A percentile compares a stretch with the other conserved stretches of the same genome.
These are phyloP conservation scores for Sphaerophoria rueppellii DNA, from an alignment of 2,888 invertebrate species.

Conservation along the genomic window DNA sequence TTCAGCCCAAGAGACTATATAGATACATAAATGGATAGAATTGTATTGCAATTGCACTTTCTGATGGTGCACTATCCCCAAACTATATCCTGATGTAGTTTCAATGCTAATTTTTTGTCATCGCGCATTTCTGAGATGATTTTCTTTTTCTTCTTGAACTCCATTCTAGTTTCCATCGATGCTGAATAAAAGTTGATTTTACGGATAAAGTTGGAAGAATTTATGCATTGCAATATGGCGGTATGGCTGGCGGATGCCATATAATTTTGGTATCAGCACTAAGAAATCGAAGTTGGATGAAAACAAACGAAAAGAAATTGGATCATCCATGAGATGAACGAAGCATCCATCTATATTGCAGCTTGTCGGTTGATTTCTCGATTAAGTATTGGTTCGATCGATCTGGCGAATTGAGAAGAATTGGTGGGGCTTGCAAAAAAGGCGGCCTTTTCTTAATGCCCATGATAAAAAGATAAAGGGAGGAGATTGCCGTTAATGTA, in stretches of 20 bases:
- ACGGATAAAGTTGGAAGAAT: conserved; percentile 66
- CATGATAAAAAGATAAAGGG: conserved; percentile 42
- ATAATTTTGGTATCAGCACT: not conserved
- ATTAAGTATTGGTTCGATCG: conserved; percentile 47
- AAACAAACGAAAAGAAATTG: conserved; percentile 39
- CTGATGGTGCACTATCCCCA: conserved; percentile 42
- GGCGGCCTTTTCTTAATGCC: conserved; percentile 22
- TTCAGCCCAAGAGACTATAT: conserved; percentile 5
- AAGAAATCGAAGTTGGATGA: conserved; percentile 10
- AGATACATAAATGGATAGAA: not conserved
- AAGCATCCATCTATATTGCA: conserved; percentile 60
- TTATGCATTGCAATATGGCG: conserved; percentile 34
- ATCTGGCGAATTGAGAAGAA: conserved; percentile 17
- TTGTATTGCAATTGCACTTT: conserved; percentile 65
- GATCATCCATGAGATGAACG: conserved; percentile 61
- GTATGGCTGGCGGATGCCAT: conserved; percentile 1
- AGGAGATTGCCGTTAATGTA: conserved; percentile 20
- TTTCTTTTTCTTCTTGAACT: not conserved
- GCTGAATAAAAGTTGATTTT: conserved; percentile 49
- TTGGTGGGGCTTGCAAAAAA: conserved; percentile 13
- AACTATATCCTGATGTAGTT: conserved; percentile 56
- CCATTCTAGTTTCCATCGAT: not conserved
- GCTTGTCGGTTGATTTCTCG: conserved; percentile 19
- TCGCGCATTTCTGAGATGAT: conserved; percentile 46
- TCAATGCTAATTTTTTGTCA: conserved; percentile 71